phyloP scores from a whole-genome alignment of 2,797 vertebrate species.

The Gobionotothen gibberifrons region DNA sequence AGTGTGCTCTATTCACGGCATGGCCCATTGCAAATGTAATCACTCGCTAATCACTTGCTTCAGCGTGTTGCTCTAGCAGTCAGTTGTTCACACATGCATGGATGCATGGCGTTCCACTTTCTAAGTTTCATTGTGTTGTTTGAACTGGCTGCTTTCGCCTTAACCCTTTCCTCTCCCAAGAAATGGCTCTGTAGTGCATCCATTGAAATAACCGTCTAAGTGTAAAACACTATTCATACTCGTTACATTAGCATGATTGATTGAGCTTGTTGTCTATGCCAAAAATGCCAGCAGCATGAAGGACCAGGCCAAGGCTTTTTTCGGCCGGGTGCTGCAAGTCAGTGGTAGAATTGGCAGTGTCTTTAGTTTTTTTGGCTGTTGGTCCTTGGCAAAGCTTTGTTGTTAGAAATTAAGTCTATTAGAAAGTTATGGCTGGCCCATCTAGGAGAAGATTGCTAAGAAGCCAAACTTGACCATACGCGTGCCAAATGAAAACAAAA shows the following conservation, averaged over 20 bases:
- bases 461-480: conserved; percentile 32
- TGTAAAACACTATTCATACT: conserved; percentile 68
- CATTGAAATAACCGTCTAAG: conserved; percentile 63
- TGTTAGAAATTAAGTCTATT: conserved; percentile 78
- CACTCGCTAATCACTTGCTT: conserved; percentile 67
- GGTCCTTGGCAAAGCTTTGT: conserved; percentile 75
- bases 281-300: conserved; percentile 71
- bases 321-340: conserved; percentile 52
- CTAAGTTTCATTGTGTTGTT: conserved; percentile 39
- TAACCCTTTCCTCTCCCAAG: conserved; percentile 60
- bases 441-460: conserved; percentile 36
- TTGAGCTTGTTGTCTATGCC: conserved; percentile 67
- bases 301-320: conserved; percentile 52
- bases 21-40: conserved; percentile 75
- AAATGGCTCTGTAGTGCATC: conserved; percentile 54
- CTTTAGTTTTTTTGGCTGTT: conserved; percentile 70
- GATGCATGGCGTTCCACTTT: conserved; percentile 27
- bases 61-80: conserved; percentile 39
- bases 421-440: conserved; percentile 68
- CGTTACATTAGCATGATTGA: conserved; percentile 79
- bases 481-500: conserved; percentile 25
- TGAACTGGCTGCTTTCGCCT: conserved; percentile 49
- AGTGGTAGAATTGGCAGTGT: conserved; percentile 55
- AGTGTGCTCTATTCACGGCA: conserved; percentile 55
- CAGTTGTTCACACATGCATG: conserved; percentile 13